Percentiles rank a stretch among this genome's conserved stretches.
phyloP scores from a whole-genome alignment of 2,113 vertebrate genomes.

The Triplophysa dalaica region DNA sequence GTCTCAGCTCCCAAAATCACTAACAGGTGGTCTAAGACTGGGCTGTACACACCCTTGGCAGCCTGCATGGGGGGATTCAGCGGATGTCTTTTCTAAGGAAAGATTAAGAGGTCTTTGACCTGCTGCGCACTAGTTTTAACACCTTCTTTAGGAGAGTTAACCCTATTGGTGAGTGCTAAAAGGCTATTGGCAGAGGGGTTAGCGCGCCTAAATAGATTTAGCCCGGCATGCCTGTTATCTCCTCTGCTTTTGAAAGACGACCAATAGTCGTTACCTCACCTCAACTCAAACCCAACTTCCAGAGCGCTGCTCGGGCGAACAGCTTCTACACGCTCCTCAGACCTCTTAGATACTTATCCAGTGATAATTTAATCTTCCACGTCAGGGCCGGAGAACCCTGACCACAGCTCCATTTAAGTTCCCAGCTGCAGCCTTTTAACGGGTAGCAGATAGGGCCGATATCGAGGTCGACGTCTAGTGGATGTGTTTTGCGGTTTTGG shows the following conservation, averaged over 20 bases:
- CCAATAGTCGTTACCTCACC: conserved; percentile 23
- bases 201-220: conserved; percentile 37
- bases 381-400: conserved; percentile 25
- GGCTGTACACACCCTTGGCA: conserved; percentile 10
- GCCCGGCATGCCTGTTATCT: conserved; percentile 19
- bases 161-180: conserved; percentile 26
- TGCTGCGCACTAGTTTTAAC: conserved; percentile 40
- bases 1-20: conserved; percentile 35
- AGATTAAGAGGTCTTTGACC: conserved; percentile 47
- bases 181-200: conserved; percentile 34
- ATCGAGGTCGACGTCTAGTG: conserved; percentile 15
- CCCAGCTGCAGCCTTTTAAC: conserved; percentile 33
- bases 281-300: conserved; percentile 7
- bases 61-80: conserved; percentile 1
- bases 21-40: conserved; percentile 33
- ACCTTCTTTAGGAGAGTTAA: conserved; percentile 39
- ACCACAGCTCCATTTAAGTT: conserved; percentile 39
- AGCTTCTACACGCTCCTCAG: not conserved
- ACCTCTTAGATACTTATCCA: conserved; percentile 38
- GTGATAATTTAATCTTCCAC: conserved; percentile 23
- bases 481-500: conserved; percentile 36
- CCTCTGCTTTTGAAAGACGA: conserved; percentile 24
- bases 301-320: not conserved
- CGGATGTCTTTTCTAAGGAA: conserved; percentile 18
- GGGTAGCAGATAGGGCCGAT: conserved; percentile 20